Percentiles rank a stretch among this genome's conserved stretches.
phyloP scores from a whole-genome alignment of 64 coral and sea anemone species.

The Stichodactyla helianthus region DNA sequence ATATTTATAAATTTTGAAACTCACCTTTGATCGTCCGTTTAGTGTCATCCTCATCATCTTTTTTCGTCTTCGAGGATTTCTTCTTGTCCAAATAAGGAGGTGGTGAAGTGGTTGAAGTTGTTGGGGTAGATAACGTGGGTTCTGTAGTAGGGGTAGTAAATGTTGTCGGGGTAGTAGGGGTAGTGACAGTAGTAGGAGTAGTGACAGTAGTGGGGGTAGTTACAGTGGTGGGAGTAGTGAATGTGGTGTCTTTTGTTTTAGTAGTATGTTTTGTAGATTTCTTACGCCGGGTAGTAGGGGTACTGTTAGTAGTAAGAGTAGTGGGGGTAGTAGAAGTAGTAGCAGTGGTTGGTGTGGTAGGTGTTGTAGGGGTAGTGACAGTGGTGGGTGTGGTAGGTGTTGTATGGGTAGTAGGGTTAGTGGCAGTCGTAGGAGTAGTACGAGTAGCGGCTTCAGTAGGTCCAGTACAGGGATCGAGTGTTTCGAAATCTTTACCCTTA shows the following conservation, averaged over 20 bases:
- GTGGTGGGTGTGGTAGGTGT: neutral
- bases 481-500: too few species aligned
- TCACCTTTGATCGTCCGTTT: neutral
- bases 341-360: neutral
- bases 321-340: neutral
- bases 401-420: neutral
- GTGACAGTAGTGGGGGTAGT: neutral
- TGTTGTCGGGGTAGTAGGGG: neutral
- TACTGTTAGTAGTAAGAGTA: neutral
- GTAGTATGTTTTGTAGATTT: neutral
- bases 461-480: too few species aligned
- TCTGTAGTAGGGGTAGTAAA: neutral
- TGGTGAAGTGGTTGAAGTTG: neutral
- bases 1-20: neutral
- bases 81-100: neutral
- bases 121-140: neutral
- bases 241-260: too few species aligned
- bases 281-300: neutral
- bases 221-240: neutral
- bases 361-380: neutral
- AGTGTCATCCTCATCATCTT: neutral
- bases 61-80: neutral
- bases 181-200: neutral
- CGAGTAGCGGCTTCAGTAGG: neutral
- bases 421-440: neutral